Percentiles rank a stretch among this genome's conserved stretches.
These are phyloP conservation scores for Cyclina sinensis DNA, from an alignment of 1,140 invertebrate genomes.

Conservation along the genomic window DNA sequence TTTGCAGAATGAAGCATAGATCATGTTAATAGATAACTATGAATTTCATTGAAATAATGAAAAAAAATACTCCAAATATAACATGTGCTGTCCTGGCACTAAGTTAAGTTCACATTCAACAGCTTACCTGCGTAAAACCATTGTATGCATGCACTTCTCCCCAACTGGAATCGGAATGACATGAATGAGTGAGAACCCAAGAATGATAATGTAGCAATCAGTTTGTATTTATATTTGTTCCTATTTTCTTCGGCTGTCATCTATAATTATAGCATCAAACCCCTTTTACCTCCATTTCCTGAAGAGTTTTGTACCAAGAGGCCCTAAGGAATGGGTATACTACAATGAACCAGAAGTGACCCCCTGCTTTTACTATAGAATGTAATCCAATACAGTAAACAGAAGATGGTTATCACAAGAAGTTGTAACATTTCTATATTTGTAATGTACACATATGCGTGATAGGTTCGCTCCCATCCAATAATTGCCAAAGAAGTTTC, in stretches of 20 bases:
- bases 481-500: slow-evolving; percentile 19
- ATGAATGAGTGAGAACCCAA: neutral
- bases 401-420: slow-evolving; percentile 9
- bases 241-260: slow-evolving; percentile 18
- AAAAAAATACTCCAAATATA: too few relatives aligned
- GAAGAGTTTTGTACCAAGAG: neutral
- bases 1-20: neutral
- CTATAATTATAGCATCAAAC: slow-evolving; percentile 16
- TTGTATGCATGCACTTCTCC: neutral
- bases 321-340: neutral
- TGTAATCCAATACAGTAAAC: slow-evolving; percentile 49
- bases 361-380: slow-evolving; percentile 30
- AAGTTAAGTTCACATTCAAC: neutral
- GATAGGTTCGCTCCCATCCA: neutral
- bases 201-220: slow-evolving; percentile 10
- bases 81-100: too few relatives aligned
- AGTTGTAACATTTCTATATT: slow-evolving; percentile 60
- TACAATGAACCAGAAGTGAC: slow-evolving; percentile 33
- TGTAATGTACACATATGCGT: slow-evolving; percentile 62
- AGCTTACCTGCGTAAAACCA: neutral
- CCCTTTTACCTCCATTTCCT: neutral
- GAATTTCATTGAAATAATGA: neutral
- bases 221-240: slow-evolving; percentile 27
- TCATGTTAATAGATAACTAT: neutral
- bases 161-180: neutral